Conservation (phyloP, 2,113 vertebrate genomes). For the Pachyramphus minor region DNA sequence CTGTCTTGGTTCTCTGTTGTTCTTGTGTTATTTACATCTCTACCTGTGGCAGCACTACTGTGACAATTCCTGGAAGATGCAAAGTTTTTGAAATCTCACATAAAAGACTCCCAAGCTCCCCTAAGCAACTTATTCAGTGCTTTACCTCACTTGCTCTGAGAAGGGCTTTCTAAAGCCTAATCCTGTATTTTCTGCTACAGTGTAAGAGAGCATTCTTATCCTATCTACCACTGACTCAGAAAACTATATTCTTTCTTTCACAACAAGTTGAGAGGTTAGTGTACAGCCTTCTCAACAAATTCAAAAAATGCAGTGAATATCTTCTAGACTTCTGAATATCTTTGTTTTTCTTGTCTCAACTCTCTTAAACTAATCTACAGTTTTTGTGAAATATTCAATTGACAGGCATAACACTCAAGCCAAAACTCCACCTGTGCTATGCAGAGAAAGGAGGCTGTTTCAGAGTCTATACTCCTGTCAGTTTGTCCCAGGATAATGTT, state of each 20-base stretch:
- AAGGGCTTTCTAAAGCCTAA: background rate
- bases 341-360: background rate
- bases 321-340: background rate
- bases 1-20: background rate
- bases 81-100: background rate
- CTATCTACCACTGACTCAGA: background rate
- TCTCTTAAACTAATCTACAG: background rate
- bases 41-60: background rate
- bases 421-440: background rate
- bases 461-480: background rate
- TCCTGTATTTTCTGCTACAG: background rate
- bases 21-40: background rate
- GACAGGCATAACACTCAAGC: background rate
- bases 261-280: background rate
- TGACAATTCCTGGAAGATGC: background rate
- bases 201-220: background rate
- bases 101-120: background rate
- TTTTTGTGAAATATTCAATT: background rate
- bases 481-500: background rate
- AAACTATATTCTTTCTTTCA: background rate
- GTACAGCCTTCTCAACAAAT: background rate
- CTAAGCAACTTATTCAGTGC: background rate
- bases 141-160: background rate
- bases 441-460: background rate
- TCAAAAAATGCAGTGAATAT: background rate